Base-by-base conservation (phyloP, 2,113 vertebrate genomes). In the Entomyzon cyanotis region DNA sequence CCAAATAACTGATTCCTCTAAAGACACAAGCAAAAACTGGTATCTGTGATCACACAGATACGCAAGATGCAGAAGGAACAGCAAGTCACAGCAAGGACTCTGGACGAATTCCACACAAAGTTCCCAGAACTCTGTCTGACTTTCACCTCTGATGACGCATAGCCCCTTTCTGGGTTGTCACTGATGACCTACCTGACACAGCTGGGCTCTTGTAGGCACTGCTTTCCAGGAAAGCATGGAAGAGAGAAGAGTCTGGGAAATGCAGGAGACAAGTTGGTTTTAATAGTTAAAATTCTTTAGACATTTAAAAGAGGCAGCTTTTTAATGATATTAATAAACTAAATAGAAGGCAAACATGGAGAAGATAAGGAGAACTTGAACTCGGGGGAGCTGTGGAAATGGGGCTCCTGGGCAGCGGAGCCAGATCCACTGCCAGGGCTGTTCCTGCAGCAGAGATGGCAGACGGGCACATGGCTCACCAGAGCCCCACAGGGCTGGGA, bases 401-500 rank as follows among this genome's bases (percentile, higher is more conserved):
- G 13, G 22, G 30, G 5, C 46, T 93, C 41, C 28, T 1, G 1
- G 59, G 46, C 23, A 92, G 59, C 49, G 60, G 37, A 24, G 15
- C 8, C 14, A 53, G 28, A 74, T 20, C 60, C 47, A 18, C 17
- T 8, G 13, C 42, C 23, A 4, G 3, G 20, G 39, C 53, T 64
- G 44, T 2, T 86, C 49, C 63, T 2, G 0, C 1, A 1, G 49
- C 1, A 18, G 44, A 41, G 13, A 15, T 27, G 25, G 71, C 41
- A 93, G n/a, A 88, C 0, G 1, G 46, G 27, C 70, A 42, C 0
- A 0, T 0, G 7, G 65, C 31, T 87, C 50, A 70, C 21, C 19
- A 42, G 42, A 16, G 21, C 41, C 41, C 42, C 6, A 0, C n/a
- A n/a, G 65, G 46, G 24, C 79, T 85, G 42, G 25, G 28, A 82